Conservation (phyloP, 2,797 vertebrate genomes). For the Salmo trutta region DNA sequence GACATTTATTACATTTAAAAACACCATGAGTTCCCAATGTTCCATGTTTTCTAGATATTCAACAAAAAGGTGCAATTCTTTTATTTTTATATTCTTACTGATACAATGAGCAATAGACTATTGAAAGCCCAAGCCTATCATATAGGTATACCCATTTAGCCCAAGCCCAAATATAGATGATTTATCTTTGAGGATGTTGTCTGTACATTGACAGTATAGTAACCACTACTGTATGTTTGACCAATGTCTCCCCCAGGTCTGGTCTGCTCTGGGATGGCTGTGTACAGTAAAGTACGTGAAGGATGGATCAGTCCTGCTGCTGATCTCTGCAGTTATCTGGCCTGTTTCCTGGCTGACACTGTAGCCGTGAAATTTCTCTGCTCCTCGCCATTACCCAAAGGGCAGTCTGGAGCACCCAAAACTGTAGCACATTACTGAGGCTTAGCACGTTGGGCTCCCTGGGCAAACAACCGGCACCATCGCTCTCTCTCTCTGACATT, state of each 20-base stretch:
- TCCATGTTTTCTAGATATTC: background rate
- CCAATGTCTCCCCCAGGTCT: background rate
- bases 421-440: slow-evolving; percentile 26
- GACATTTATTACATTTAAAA: slow-evolving; percentile 18
- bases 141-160: background rate
- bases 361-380: slow-evolving; percentile 76
- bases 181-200: background rate
- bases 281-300: slow-evolving; percentile 35
- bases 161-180: background rate
- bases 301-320: slow-evolving; percentile 44
- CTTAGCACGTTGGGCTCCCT: slow-evolving; percentile 46
- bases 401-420: slow-evolving; percentile 31
- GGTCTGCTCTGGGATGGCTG: background rate
- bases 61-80: background rate
- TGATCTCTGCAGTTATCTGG: slow-evolving; percentile 65
- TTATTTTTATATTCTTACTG: background rate
- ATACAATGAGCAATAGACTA: background rate
- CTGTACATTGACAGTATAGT: background rate
- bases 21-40: background rate
- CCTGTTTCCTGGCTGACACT: slow-evolving; percentile 55
- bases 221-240: background rate
- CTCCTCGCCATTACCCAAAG: slow-evolving; percentile 58
- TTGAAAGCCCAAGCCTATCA: background rate
- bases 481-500: background rate
- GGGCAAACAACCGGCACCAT: slow-evolving; percentile 47